Base-by-base conservation (phyloP, 2,797 vertebrate species). In the Paedocypris micromegethes region DNA sequence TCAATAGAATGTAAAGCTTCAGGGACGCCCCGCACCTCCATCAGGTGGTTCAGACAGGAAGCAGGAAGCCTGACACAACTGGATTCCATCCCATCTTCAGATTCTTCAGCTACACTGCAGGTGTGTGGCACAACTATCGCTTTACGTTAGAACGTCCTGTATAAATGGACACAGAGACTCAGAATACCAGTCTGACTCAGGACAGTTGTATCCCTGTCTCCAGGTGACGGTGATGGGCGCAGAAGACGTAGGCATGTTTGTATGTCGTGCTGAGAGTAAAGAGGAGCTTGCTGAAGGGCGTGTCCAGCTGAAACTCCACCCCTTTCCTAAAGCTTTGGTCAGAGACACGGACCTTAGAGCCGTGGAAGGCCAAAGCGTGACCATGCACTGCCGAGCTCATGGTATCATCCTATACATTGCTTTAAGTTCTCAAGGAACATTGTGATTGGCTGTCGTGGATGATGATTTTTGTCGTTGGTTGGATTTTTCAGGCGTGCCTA, bases 21-120 rank as follows among this genome's bases (percentile, higher is more conserved):
- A 0, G 96, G 96, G 0, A 92, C 91, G 42, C 95, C 96, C 0
- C 89, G 84, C 1, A 91, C 94, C 0, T 83, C 86, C 1, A 67
- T 94, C 43, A 87, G 82, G 57, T 98, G 96, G 96, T 90, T 89
- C 84, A 90, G 91, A 2, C 71, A 87, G 2, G 89, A 89, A 37
- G 84, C 82, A 74, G 85, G 89, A 47, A 76, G 87, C 47, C 88
- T 91, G 75, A 53, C 87, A 55, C 84, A 82, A 8, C 88, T 94
- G 5, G 85, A 89, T 49, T 86, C 77, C 0, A 73, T 74, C 4
- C 82, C 88, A 6, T 80, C 84, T 0, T 80, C 91, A 53, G 87
- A 92, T 53, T 87, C 83, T 80, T 90, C 89, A 4, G 83, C 87
- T 0, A 81, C 91, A 72, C 76, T 93, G 72, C 88, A 90, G 90